Base-by-base conservation (phyloP, 2,113 vertebrate genomes). In the Phycodurus eques region DNA sequence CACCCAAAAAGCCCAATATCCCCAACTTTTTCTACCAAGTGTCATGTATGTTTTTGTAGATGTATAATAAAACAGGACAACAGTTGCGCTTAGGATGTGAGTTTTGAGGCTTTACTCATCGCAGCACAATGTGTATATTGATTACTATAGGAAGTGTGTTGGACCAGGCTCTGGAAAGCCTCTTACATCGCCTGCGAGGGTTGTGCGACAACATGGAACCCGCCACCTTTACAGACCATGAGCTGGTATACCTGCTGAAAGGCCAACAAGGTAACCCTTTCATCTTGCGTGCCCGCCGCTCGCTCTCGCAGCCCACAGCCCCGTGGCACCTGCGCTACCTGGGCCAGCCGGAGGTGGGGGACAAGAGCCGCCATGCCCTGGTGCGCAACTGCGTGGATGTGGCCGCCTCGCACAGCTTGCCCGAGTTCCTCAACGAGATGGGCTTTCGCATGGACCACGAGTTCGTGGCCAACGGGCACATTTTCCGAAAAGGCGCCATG, bases 371-470 rank as follows among this genome's bases (percentile, higher is more conserved):
- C 0, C 94, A 98, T 0, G 94, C 98, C 0, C 83, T 99, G 71
- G 97, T 98, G 13, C 94, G 97, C 22, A 98, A 97, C 89, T 99
- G 96, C 0, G 96, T 99, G 7, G 98, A 99, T 62, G 96, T 99
- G 39, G 93, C 95, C 0, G 95, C 96, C 0, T 98, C 97, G 0
- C 97, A 99, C 80, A 96, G 94, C 88, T 90, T 99, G 75, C 96
- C 94, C 0, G 96, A 99, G 47, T 98, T 99, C 69, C 92, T 99
- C 43, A 93, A 95, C 68, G 97, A 99, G 86, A 99, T 99, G 97
- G 98, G 97, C 17, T 99, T 99, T 89, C 95, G 96, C 72, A 96
- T 98, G 96, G 98, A 99, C 92, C 96, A 99, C 0, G 98, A 99
- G 83, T 99, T 98, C 70, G 94, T 98, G 12, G 94, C 96, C 72